Evolutionary conservation across 2,113 vertebrate species (phyloP).

Genomic region (Opisthocomus hoazin): DNA sequence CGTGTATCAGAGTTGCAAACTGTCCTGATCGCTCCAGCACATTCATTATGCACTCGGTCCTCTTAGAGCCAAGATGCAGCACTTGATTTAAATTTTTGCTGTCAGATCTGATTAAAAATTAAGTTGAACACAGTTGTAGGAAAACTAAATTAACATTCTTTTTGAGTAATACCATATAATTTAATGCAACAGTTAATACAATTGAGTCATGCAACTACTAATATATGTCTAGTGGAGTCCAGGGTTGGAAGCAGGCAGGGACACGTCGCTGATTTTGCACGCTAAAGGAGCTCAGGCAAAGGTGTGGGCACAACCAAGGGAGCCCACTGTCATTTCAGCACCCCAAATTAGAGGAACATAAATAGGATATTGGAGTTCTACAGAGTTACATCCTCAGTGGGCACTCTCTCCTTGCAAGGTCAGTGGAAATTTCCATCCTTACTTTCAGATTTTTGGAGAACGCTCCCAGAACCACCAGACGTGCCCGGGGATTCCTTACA

Average conservation of each 20-base stretch:
- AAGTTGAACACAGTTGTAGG: constrained; percentile 67
- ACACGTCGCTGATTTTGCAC: background rate
- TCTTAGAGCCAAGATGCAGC: constrained; percentile 52
- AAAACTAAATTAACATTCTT: constrained; percentile 73
- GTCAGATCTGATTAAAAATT: constrained; percentile 79
- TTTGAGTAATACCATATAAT: constrained; percentile 68
- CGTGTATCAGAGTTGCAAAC: constrained; percentile 45
- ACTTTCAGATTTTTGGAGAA: background rate
- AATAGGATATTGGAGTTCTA: background rate
- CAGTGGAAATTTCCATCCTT: background rate
- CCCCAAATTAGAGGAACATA: background rate
- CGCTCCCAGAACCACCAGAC: background rate
- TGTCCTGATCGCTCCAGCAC: constrained; percentile 11
- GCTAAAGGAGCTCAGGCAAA: background rate
- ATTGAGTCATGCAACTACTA: constrained; percentile 19
- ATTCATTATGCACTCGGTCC: constrained; percentile 30
- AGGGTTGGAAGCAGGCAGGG: background rate
- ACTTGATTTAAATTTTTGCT: constrained; percentile 72
- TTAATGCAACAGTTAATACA: constrained; percentile 75
- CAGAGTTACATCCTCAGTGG: background rate
- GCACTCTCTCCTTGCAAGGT: background rate
- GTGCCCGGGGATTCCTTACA: background rate
- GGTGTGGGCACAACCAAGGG: rapidly evolving
- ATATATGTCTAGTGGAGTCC: background rate
- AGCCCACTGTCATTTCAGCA: background rate